phyloP scores from a whole-genome alignment of 53 echinoderm and acorn worm genomes.

The Holothuria scabra region DNA sequence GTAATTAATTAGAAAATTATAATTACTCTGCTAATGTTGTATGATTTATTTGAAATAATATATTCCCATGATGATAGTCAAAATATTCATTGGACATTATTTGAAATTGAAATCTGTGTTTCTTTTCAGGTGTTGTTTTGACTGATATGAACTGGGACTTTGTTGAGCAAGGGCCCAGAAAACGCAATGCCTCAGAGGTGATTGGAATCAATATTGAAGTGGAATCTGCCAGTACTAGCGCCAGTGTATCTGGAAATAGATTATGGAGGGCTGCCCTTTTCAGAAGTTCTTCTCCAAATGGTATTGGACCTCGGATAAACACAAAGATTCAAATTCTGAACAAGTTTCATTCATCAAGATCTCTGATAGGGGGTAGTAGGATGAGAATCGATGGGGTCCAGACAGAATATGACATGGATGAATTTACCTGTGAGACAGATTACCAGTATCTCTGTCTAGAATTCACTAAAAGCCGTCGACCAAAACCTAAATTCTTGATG shows the following conservation, averaged over 20 bases:
- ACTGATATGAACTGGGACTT: conserved; percentile 83
- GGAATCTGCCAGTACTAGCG: conserved; percentile 53
- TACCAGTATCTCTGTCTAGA: conserved; percentile 81
- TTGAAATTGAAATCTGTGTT: no score
- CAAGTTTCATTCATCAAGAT: conserved; percentile 51
- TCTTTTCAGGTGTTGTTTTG: conserved; percentile 69
- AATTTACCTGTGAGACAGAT: conserved; percentile 75
- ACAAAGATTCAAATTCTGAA: conserved; percentile 69
- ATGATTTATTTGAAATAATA: no score
- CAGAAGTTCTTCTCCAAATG: conserved; percentile 64
- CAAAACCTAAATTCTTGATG: conserved; percentile 68
- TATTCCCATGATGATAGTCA: no score
- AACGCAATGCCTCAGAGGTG: conserved; percentile 27
- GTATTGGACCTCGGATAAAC: conserved; percentile 58
- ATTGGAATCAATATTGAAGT: conserved; percentile 50
- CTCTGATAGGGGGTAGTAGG: conserved; percentile 38
- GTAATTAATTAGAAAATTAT: no score
- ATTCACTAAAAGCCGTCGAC: conserved; percentile 70
- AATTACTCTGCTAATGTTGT: no score
- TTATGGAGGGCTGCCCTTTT: conserved; percentile 86
- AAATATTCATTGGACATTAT: no score
- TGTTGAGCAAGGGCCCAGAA: conserved; percentile 44
- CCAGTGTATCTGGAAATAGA: conserved; percentile 51
- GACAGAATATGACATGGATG: conserved; percentile 75
- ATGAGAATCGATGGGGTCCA: conserved; percentile 53